phyloP scores from a whole-genome alignment of 2,113 vertebrate genomes.

The Phaethornis superciliosus region DNA sequence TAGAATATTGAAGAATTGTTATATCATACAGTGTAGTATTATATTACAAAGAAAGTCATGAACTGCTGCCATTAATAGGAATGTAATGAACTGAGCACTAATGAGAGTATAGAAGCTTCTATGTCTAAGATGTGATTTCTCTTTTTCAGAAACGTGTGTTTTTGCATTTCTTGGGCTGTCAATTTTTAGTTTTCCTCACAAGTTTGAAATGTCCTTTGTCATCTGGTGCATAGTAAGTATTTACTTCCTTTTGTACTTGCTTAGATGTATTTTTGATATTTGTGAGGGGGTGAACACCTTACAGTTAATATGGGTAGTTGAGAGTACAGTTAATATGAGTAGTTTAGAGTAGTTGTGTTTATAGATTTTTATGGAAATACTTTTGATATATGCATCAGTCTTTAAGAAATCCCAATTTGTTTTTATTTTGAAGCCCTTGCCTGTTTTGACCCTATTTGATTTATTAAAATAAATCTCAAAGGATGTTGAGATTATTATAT shows the following conservation, averaged over 20 bases:
- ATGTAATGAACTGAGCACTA: neutral
- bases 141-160: constrained; percentile 93
- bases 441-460: neutral
- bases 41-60: neutral
- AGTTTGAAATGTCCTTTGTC: constrained; percentile 98
- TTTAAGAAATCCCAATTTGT: neutral
- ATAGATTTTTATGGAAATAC: neutral
- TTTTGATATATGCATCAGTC: neutral
- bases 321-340: neutral
- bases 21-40: neutral
- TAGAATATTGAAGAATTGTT: neutral
- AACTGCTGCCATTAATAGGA: neutral
- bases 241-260: constrained; percentile 13
- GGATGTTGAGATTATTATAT: neutral
- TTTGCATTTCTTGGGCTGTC: constrained; percentile 98
- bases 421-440: neutral
- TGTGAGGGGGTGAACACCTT: neutral
- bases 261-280: neutral
- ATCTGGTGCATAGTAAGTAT: constrained; percentile 99
- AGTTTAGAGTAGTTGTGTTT: neutral
- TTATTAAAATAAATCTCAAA: neutral
- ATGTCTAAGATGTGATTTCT: constrained; percentile 6
- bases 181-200: constrained; percentile 99
- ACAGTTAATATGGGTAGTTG: neutral
- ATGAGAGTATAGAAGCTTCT: neutral